phyloP scores from a whole-genome alignment of 1,140 invertebrate species.

The Ptiloglossa arizonensis region DNA sequence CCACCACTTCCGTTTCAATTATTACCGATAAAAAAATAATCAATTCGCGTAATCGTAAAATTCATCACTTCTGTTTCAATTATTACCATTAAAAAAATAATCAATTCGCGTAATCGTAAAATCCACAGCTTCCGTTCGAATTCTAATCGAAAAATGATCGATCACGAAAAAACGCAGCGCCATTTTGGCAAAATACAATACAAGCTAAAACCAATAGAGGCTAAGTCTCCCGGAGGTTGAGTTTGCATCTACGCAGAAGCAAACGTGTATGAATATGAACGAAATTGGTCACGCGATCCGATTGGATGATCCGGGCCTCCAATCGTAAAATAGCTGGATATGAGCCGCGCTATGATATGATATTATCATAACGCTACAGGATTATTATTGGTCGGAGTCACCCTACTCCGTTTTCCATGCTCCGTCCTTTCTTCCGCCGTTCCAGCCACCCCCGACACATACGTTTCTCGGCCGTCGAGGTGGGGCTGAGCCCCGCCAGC shows the following conservation, averaged over 20 bases:
- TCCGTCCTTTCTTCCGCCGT: slow-evolving; percentile 74
- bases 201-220: neutral
- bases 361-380: slow-evolving; percentile 81
- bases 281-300: slow-evolving; percentile 34
- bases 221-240: neutral
- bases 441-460: slow-evolving; percentile 75
- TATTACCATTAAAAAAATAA: too few species aligned
- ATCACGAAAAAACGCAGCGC: slow-evolving; percentile 42
- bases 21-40: too few species aligned
- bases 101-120: too few species aligned
- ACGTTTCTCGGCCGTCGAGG: slow-evolving; percentile 74
- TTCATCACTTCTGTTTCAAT: too few species aligned
- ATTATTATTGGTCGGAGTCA: slow-evolving; percentile 80
- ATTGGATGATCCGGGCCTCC: slow-evolving; percentile 75
- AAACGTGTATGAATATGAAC: slow-evolving; percentile 67
- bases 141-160: too few species aligned
- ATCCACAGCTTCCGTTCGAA: too few species aligned
- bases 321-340: slow-evolving; percentile 77
- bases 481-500: slow-evolving; percentile 69
- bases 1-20: too few species aligned
- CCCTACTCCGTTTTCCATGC: slow-evolving; percentile 71
- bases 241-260: neutral
- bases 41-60: too few species aligned
- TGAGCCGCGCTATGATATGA: slow-evolving; percentile 79
- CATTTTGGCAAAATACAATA: neutral